Percentiles rank a stretch among this genome's conserved stretches.
phyloP scores from a whole-genome alignment of 2,797 vertebrate species.

The Paramormyrops hopkinsi region DNA sequence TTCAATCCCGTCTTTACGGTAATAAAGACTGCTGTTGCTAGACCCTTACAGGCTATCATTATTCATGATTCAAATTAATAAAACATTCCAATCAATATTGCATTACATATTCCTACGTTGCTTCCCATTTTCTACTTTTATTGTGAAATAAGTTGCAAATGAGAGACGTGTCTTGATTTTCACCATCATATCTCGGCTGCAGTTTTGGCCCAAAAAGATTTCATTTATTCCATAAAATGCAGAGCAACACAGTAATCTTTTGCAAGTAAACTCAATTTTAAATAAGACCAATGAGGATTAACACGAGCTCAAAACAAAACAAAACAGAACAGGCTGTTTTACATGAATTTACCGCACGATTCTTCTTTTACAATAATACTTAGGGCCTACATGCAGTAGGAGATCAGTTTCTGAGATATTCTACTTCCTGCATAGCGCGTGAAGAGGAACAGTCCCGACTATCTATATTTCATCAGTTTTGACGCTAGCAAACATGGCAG shows the following conservation, averaged over 20 bases:
- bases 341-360: background rate
- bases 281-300: background rate
- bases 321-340: background rate
- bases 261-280: background rate
- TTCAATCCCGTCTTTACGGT: background rate
- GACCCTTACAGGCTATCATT: background rate
- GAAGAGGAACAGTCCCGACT: background rate
- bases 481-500: background rate
- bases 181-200: background rate
- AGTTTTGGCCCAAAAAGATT: background rate
- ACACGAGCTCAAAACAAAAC: background rate
- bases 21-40: background rate
- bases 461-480: background rate
- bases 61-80: background rate
- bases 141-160: background rate
- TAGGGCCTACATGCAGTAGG: background rate
- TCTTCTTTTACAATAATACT: background rate
- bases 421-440: background rate
- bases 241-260: background rate
- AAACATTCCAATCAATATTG: constrained; percentile 7
- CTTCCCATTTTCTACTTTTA: background rate
- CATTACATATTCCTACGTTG: background rate
- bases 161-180: background rate
- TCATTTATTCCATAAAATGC: background rate
- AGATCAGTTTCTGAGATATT: background rate